Conservation (phyloP, 2,888 invertebrate genomes). For the Melipona bicolor region DNA sequence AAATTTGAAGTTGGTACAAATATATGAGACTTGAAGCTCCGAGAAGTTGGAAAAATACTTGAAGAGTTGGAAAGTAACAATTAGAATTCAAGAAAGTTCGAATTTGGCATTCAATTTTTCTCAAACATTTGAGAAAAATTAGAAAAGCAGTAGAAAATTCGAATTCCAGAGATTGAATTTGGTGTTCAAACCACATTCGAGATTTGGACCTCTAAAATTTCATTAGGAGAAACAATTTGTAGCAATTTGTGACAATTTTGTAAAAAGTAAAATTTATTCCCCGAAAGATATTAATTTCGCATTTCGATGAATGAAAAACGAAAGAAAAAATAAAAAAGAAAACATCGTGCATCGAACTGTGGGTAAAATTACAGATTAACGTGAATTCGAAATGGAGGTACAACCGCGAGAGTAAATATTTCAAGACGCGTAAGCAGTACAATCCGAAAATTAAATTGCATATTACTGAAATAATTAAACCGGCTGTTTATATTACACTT, state of each 20-base stretch:
- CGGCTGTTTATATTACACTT: conserved; percentile 51
- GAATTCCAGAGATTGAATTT: not conserved
- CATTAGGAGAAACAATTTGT: not conserved
- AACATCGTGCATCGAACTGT: not conserved
- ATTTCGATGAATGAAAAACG: not conserved
- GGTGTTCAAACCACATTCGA: not conserved
- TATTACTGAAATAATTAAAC: conserved; percentile 59
- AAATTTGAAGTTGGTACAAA: not conserved
- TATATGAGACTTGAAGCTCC: too few relatives aligned
- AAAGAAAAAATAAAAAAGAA: not conserved
- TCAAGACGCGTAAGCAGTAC: conserved; percentile 51
- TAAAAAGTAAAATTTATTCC: not conserved
- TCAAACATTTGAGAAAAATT: not conserved
- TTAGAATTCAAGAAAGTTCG: not conserved
- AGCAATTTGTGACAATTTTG: not conserved
- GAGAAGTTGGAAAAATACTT: not conserved
- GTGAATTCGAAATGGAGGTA: conserved; percentile 40
- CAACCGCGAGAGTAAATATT: conserved; percentile 50
- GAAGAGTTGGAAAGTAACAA: not conserved
- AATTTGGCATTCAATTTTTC: too few relatives aligned
- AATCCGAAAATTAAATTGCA: conserved; percentile 53
- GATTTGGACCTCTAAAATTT: not conserved
- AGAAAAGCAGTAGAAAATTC: not conserved
- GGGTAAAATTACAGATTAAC: conserved; percentile 44
- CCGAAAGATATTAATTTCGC: not conserved